Conservation (phyloP, 2,888 invertebrate genomes). For the Xanthorhoe designata region DNA sequence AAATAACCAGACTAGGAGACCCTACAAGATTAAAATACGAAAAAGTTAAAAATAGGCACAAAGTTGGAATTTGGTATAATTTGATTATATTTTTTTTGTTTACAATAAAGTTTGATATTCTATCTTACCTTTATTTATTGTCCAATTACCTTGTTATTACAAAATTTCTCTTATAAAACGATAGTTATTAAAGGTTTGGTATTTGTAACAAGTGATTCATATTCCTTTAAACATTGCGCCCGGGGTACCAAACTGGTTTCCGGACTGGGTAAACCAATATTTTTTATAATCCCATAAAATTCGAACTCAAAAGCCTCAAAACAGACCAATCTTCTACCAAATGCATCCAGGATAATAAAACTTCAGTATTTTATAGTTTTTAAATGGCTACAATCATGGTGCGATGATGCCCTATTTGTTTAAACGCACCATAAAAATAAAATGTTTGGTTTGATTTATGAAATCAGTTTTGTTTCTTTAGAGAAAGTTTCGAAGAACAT, state of each 20-base stretch:
- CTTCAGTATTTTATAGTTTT: slow-evolving; percentile 47
- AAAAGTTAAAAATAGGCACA: too few relatives aligned
- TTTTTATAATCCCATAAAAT: slow-evolving; percentile 81
- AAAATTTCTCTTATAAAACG: not conserved
- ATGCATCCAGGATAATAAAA: slow-evolving; percentile 69
- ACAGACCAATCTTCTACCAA: slow-evolving; percentile 51
- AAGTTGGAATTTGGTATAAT: too few relatives aligned
- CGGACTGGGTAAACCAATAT: slow-evolving; percentile 26
- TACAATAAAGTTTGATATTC: not conserved
- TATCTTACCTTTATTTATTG: not conserved
- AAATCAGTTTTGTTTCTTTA: slow-evolving; percentile 44
- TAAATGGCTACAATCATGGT: slow-evolving; percentile 47
- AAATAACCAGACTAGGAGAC: too few relatives aligned
- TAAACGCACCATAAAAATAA: slow-evolving; percentile 23
- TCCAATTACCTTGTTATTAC: not conserved
- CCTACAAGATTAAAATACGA: too few relatives aligned
- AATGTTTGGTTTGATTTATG: slow-evolving; percentile 18
- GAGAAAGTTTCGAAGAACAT: not conserved
- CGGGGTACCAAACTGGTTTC: slow-evolving; percentile 18
- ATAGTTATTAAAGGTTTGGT: slow-evolving; percentile 5
- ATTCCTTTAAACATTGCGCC: slow-evolving; percentile 10
- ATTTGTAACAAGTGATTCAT: slow-evolving; percentile 16
- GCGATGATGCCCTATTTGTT: slow-evolving; percentile 41
- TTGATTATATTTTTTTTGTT: too few relatives aligned
- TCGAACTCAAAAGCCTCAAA: slow-evolving; percentile 47